Base-by-base conservation (phyloP, 2,888 invertebrate genomes). In the Megaustenia siamemsis region DNA sequence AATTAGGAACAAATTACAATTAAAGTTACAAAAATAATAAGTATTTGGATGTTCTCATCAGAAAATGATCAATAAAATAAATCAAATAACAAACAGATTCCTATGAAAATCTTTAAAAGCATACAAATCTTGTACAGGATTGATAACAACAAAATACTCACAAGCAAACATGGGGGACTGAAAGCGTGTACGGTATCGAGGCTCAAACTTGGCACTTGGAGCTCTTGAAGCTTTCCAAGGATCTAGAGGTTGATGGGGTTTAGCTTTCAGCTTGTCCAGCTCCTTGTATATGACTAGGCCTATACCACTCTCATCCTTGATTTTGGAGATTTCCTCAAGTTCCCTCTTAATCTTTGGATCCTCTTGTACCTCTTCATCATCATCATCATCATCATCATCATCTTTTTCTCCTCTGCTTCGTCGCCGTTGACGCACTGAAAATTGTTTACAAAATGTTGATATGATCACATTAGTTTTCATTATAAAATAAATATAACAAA, bases 151-250 rank as follows among this genome's bases (percentile, higher is more conserved):
- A 43, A 35, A 63, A 15, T 24, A 90, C 96, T 95, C 94, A 95
- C 99, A 99, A 81, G 99, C 99, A 94, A 99, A 99, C 93, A 98
- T 96, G 2, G 99, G 99, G 90, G 98, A 98, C 94, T 98, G 98
- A 95, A 98, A 99, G 86, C 95, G 90, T 87, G 98, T 98, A 85
- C 93, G 94, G 87, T 91, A 92, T 68, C 89, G 88, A 12, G 94
- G 93, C 85, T 94, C 94, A 83, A 91, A 90, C 75, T 92, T 91
- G 60, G 95, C 95, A 69, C 97, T 97, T 82, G 99, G 99, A 66
- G 98, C 99, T 93, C 99, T 96, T 90, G 99, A 99, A 24, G 99
- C 98, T 94, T 99, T 99, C 93, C 99, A 96, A 21, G 99, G 99
- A 95, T 99, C 99, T 87, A 94, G 89, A 28, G 89, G 89, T 68